Evolutionary conservation across 2,888 invertebrate species (phyloP), one percentile per base, ranked within the genome.

Genomic region (Orchestes rusci): DNA sequence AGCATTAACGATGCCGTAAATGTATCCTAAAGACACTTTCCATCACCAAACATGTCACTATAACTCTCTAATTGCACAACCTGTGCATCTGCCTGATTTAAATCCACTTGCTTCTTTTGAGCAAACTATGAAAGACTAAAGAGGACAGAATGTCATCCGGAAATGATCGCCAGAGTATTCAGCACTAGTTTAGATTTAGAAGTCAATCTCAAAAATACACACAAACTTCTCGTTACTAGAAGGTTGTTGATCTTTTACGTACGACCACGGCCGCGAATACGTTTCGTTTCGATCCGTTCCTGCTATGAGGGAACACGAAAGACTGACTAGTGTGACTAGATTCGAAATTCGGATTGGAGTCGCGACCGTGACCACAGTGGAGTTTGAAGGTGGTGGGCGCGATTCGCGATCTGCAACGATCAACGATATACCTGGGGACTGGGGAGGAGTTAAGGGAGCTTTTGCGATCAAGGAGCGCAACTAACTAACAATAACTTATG

Each of bases 1-100:
- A 37, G 39, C 45, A 35, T 40, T 36, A 35, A 31, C 31, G 29
- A 33, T 35, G 34, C 38, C 44, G 44, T 48, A 48, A 40, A 39
- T 36, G 38, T 48, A 48, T 48, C 48, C 48, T 31, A 44, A 44
- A 48, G 18, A 38, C 44, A 48, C 48, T 48, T 44, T 48, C 48
- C 48, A 48, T 43, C 41, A 48, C 32, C 46, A 45, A 37, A 28
- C 32, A 43, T 28, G 37, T 16, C 37, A 32, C n/a, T 41, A 27
- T 45, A 31, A 36, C 41, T 41, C 45, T 41, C 17, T 39, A 42
- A 19, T 38, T 46, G 46, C 42, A 46, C 42, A 41, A 46, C 17
- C 5, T 19, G 39, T 34, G 44, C 43, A 43, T 38, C 32, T 27
- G 20, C 30, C 20, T 23, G 10, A 32, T 35, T 29, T 41, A 41